These are phyloP conservation scores for Chamaedrilus cognettii DNA, from an alignment of 2,888 invertebrate species.

Conservation along the genomic window DNA sequence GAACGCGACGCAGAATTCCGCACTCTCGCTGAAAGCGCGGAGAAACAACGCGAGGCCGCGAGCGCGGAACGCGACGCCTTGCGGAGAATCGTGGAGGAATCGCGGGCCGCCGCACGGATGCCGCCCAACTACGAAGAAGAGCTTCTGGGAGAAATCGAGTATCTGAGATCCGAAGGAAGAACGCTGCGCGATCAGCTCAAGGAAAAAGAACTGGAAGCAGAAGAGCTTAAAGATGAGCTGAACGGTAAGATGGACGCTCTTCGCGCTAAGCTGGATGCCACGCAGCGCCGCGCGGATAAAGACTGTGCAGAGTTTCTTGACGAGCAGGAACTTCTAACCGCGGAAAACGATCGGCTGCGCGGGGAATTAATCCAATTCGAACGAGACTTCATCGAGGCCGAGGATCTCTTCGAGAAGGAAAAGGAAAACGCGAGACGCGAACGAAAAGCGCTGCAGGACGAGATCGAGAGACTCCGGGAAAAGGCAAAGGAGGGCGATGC, in stretches of 20 bases:
- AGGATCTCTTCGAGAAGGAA: conserved; percentile 8
- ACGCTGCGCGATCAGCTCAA: conserved; percentile 11
- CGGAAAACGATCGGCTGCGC: conserved; percentile 17
- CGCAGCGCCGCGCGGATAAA: conserved; percentile 1
- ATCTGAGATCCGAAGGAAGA: neutral
- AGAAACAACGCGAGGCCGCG: conserved; percentile 5
- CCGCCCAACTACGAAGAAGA: conserved; percentile 8
- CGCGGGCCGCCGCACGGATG: neutral
- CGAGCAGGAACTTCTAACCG: conserved; percentile 13
- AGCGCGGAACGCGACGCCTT: neutral
- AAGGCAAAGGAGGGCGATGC: neutral
- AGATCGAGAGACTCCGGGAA: neutral
- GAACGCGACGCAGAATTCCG: neutral
- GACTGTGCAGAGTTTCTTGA: neutral
- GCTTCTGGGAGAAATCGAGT: conserved; percentile 8
- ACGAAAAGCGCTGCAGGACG: conserved; percentile 2
- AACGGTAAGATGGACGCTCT: conserved; percentile 13
- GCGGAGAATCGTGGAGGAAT: neutral
- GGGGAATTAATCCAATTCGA: conserved; percentile 3
- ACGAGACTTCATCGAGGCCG: conserved; percentile 9
- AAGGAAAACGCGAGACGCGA: neutral
- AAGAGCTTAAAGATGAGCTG: conserved; percentile 14
- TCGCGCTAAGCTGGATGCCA: neutral
- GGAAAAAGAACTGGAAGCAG: conserved; percentile 14
- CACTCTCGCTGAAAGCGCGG: conserved; percentile 1